A percentile compares a stretch with the other conserved stretches of the same genome.
phyloP scores from a whole-genome alignment of 2,113 vertebrate species.

The Oncorhynchus clarkii region DNA sequence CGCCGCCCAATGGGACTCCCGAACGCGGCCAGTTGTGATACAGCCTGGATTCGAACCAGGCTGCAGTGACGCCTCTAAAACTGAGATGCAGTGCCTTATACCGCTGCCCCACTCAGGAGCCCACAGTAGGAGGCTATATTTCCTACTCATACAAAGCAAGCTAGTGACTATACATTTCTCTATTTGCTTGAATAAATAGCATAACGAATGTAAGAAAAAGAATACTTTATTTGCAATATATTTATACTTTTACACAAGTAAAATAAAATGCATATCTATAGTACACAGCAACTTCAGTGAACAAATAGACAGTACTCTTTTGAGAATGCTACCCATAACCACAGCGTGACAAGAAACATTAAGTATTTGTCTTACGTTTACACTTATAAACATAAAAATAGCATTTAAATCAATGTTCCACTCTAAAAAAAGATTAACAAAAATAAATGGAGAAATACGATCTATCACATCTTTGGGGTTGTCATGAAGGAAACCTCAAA shows the following conservation, averaged over 20 bases:
- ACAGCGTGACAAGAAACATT: slow-evolving; percentile 52
- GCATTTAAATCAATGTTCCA: slow-evolving; percentile 51
- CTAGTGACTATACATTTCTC: neutral
- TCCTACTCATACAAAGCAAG: neutral
- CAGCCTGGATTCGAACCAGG: too few species aligned
- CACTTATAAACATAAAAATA: slow-evolving; percentile 63
- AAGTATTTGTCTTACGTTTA: slow-evolving; percentile 35
- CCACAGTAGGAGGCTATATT: neutral
- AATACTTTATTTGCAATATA: slow-evolving; percentile 66
- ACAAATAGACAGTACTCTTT: slow-evolving; percentile 73
- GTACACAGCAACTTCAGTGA: slow-evolving; percentile 70
- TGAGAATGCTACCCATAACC: slow-evolving; percentile 76
- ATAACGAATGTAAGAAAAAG: slow-evolving; percentile 21
- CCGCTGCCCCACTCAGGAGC: too few species aligned
- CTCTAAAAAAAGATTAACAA: slow-evolving; percentile 55
- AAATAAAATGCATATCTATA: slow-evolving; percentile 86
- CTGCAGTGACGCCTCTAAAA: neutral
- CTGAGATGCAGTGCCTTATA: too few species aligned
- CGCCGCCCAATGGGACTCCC: too few species aligned
- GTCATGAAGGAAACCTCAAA: slow-evolving; percentile 18
- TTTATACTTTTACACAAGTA: slow-evolving; percentile 80
- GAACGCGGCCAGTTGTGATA: too few species aligned
- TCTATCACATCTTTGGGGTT: slow-evolving; percentile 29
- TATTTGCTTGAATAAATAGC: neutral
- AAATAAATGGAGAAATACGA: slow-evolving; percentile 6